A percentile compares a stretch with the other conserved stretches of the same genome.
phyloP scores from a whole-genome alignment of 2,113 vertebrate species.

The Aythya baeri region DNA sequence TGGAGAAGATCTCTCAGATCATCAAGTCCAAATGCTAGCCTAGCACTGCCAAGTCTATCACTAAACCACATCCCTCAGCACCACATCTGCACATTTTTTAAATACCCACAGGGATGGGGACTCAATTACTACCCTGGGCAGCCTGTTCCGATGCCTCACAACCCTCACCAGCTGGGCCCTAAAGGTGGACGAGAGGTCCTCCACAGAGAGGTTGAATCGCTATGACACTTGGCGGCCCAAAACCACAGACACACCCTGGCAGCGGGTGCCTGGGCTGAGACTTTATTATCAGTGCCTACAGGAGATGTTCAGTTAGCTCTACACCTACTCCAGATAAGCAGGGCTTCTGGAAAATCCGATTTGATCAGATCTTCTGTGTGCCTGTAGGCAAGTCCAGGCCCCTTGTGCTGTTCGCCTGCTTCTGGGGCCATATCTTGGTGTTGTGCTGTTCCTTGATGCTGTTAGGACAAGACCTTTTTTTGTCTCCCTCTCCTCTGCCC shows the following conservation, averaged over 20 bases:
- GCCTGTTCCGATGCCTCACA: no score
- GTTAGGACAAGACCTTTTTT: background rate
- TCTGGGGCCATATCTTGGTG: background rate
- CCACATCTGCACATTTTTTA: no score
- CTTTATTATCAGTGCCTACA: background rate
- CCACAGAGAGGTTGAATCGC: background rate
- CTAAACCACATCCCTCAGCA: no score
- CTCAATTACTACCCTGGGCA: no score
- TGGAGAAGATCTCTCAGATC: no score
- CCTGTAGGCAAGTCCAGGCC: accelerated
- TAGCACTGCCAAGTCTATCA: no score
- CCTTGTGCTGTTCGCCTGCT: background rate
- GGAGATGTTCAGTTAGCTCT: background rate
- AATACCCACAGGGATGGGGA: no score
- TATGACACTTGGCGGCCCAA: background rate
- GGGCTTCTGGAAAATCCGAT: background rate
- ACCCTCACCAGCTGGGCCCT: background rate
- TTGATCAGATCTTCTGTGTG: background rate
- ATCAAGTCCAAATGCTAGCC: no score
- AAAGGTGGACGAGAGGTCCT: background rate
- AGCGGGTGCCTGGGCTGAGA: background rate
- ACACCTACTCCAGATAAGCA: background rate
- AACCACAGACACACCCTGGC: background rate
- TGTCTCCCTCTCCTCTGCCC: background rate
- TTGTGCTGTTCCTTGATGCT: accelerated